Base-by-base conservation (phyloP, 2,113 vertebrate species). In the Stercorarius parasiticus region DNA sequence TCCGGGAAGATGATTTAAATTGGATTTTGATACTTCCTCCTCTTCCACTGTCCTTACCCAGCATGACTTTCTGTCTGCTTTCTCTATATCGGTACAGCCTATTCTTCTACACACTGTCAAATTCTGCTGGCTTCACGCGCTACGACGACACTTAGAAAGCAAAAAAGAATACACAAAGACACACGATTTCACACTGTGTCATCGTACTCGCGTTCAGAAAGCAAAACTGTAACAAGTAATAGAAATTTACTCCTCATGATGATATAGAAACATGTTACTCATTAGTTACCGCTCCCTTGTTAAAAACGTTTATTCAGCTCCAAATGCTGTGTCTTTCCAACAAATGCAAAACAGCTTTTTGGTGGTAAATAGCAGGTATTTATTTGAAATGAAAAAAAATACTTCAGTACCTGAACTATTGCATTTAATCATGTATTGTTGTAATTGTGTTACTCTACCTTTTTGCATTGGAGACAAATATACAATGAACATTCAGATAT, bases 401-500 rank as follows among this genome's bases (percentile, higher is more conserved):
- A 97, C 98, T 99, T 99, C 98, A 98, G 98, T 99, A 99, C 98
- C 99, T 99, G 99, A 98, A 99, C 99, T 99, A 99, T 99, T 99
- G 99, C 98, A 98, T 99, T 99, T 98, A 99, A 98, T 98, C 98
- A 99, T 98, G 98, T 99, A 99, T 98, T 99, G 98, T 98, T 99
- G 98, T 98, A 98, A 97, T 98, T 98, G 98, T 98, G 98, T 98
- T 98, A 99, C 98, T 99, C 98, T 99, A 99, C 98, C 98, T 98
- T 98, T 99, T 98, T 98, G 98, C 98, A 98, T 98, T 99, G 98
- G 99, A 99, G 98, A 99, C 99, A 99, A 99, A 99, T 99, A 99
- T 98, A 99, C 99, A 99, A 98, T 98, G 98, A 99, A 99, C 99
- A 99, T 99, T 99, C 99, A 99, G 98, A 98, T 99, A 99, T 98